These are phyloP conservation scores for Lepas anatifera DNA, from an alignment of 2,888 invertebrate species.

Conservation along the genomic window DNA sequence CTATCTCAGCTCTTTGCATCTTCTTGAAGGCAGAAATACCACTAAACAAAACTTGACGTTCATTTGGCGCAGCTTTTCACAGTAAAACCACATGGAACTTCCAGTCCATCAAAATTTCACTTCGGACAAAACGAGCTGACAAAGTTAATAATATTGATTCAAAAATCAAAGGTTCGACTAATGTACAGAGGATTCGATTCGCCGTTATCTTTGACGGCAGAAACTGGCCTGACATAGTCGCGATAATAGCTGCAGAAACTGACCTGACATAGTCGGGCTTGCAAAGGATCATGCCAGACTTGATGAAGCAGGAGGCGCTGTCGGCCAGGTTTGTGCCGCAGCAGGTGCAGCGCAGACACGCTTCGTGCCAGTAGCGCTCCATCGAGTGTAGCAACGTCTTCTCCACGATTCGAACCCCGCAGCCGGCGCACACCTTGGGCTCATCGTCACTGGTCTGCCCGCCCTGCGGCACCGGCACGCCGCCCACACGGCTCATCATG, in stretches of 20 bases:
- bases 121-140: no score
- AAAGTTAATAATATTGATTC: no score
- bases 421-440: constrained; percentile 59
- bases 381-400: constrained; percentile 82
- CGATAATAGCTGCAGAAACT: constrained; percentile 39
- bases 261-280: constrained; percentile 94
- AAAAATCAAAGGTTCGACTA: no score
- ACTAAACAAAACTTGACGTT: no score
- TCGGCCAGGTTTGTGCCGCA: constrained; percentile 80
- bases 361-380: constrained; percentile 84
- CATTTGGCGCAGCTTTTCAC: no score
- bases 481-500: background rate
- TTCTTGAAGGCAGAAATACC: no score
- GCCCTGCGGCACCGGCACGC: background rate
- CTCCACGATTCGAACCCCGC: constrained; percentile 73
- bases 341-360: constrained; percentile 80
- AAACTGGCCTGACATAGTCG: no score
- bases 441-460: constrained; percentile 9
- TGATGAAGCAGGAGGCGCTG: constrained; percentile 81
- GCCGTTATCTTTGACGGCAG: no score
- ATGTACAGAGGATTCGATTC: no score
- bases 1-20: no score
- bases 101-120: no score
- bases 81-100: no score
- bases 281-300: constrained; percentile 89